Evolutionary conservation across 92 coral and sea anemone genomes (phyloP), one percentile per base, ranked within the genome.

Genomic region (Epizoanthus scotinus): DNA sequence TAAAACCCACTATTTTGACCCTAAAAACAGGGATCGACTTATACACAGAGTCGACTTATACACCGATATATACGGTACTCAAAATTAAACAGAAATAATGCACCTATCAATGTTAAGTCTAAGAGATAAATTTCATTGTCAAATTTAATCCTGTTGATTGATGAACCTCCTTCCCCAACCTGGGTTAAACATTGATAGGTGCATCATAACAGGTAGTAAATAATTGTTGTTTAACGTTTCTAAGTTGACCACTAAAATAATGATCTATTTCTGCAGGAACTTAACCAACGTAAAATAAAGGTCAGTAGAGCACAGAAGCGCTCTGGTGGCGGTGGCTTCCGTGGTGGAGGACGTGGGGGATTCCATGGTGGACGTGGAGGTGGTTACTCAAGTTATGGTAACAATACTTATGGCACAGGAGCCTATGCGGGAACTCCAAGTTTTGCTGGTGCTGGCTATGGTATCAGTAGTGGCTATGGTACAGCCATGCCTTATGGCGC

Each of bases 271-370:
- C 14, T 58, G 42, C 81, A 75, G 81, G 81, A 75, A 75, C 81
- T 75, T 75, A 67, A 75, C 25, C 47, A 47, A 31, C 38, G 81
- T 58, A 75, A 25, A 7, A 59, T 75, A 40, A 75, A 75, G 54
- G 81, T 75, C 52, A 75, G 66, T 36, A 75, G 27, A 58, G 81
- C 81, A 75, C 67, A 75, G 15, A 75, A 58, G 27, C 81, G 67
- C 0, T 21, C 36, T 31, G 34, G 66, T 57, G 55, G 67, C 34
- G 55, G 68, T 58, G 29, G 21, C 29, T 75, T 36, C 49, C 81
- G 81, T 75, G 81, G 81, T 10, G n/a, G 81, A 14, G 29, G n/a
- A n/a, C n/a, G 67, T 24, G 81, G 81, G 38, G 81, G 81, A 3
- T 75, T 34, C 19, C 17, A 15, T 57, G 81, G 81, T 7, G 47